These are phyloP conservation scores for Euproctis similis DNA, from an alignment of 2,888 invertebrate genomes.

Conservation along the genomic window DNA sequence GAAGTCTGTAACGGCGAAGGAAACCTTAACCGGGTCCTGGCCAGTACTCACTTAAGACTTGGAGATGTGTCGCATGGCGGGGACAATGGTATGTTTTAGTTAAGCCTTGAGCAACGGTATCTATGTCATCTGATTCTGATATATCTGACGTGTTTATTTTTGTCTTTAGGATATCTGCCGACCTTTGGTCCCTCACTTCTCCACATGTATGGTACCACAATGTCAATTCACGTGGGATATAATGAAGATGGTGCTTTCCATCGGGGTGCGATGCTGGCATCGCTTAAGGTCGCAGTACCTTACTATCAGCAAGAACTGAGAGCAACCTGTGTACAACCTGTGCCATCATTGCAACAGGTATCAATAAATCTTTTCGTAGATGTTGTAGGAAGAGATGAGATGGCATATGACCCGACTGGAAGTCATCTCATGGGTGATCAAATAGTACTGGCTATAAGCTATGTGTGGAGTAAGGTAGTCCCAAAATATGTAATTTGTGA, in stretches of 20 bases:
- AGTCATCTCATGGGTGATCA: too few species aligned
- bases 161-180: slow-evolving; percentile 80
- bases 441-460: too few species aligned
- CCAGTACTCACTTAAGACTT: slow-evolving; percentile 35
- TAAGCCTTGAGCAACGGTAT: too few species aligned
- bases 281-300: slow-evolving; percentile 80
- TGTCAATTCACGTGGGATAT: slow-evolving; percentile 14
- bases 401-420: too few species aligned
- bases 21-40: slow-evolving; percentile 51
- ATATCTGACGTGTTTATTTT: too few species aligned
- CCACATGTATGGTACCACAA: slow-evolving; percentile 81
- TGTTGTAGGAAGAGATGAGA: too few species aligned
- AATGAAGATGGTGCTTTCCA: slow-evolving; percentile 73
- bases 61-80: slow-evolving; percentile 51
- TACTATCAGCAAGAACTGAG: slow-evolving; percentile 64
- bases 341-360: slow-evolving; percentile 44
- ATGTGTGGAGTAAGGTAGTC: too few species aligned
- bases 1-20: slow-evolving; percentile 71
- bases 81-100: slow-evolving; percentile 43
- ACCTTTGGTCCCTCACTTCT: slow-evolving; percentile 89
- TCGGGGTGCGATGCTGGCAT: slow-evolving; percentile 83
- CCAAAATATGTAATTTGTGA: too few species aligned
- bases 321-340: slow-evolving; percentile 43
- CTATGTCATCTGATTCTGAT: too few species aligned
- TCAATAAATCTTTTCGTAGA: too few species aligned